These are phyloP conservation scores for Drosophila parvula DNA, from an alignment of 1,140 invertebrate species.

Conservation along the genomic window DNA sequence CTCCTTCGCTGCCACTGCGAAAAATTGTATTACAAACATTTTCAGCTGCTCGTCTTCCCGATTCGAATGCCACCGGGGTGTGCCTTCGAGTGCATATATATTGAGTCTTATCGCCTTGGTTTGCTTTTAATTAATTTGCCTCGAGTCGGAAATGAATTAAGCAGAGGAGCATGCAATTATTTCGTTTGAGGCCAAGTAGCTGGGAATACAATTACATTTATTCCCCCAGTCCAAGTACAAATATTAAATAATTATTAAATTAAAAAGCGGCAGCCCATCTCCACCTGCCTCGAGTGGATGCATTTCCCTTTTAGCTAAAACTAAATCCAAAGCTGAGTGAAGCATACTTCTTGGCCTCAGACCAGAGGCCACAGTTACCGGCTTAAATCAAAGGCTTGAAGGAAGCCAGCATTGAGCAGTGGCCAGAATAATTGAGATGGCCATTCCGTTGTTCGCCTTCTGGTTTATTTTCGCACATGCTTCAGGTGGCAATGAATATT, in stretches of 20 bases:
- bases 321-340: not conserved
- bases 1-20: not conserved
- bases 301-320: not conserved
- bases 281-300: too few species aligned
- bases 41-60: constrained; percentile 34
- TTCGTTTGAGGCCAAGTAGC: not conserved
- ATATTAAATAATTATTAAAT: not conserved
- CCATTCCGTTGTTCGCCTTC: constrained; percentile 16
- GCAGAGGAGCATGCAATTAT: constrained; percentile 17
- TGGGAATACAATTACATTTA: not conserved
- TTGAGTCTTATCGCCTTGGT: constrained; percentile 19
- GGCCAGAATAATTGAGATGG: constrained; percentile 27
- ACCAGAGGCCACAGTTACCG: not conserved
- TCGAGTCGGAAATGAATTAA: constrained; percentile 44
- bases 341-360: not conserved
- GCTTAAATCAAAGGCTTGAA: constrained; percentile 16
- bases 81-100: constrained; percentile 16
- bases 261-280: too few species aligned
- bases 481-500: constrained; percentile 80
- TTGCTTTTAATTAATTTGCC: constrained; percentile 65
- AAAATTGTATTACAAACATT: constrained; percentile 33
- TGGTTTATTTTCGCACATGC: constrained; percentile 53
- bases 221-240: not conserved
- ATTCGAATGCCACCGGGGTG: constrained; percentile 28
- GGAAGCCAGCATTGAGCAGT: constrained; percentile 9